Conservation (phyloP, 1,140 invertebrate species). For the Dolichoris vasculosae region DNA sequence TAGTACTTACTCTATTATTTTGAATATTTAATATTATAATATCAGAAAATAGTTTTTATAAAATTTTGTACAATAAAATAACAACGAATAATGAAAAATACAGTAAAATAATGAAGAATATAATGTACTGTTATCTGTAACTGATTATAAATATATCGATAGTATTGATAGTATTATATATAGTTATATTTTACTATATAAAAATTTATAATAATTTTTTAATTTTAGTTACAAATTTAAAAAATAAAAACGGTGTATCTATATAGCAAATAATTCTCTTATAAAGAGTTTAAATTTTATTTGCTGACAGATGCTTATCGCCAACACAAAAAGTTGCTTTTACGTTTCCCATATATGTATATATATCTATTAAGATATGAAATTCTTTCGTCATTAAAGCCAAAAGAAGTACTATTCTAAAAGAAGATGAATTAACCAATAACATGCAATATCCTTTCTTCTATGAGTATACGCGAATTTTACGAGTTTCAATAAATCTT, state of each 20-base stretch:
- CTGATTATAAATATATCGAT: too few relatives aligned
- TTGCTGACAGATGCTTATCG: not conserved
- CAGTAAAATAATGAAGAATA: too few relatives aligned
- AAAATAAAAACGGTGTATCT: not conserved
- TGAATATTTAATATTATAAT: not conserved
- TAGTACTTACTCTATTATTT: not conserved
- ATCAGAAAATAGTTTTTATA: not conserved
- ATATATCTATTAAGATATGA: not conserved
- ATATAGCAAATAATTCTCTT: not conserved
- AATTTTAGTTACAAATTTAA: too few relatives aligned
- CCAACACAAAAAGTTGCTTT: not conserved
- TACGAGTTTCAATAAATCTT: constrained; percentile 9
- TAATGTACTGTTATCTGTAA: too few relatives aligned
- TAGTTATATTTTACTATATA: too few relatives aligned
- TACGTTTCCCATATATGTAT: not conserved
- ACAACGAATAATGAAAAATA: too few relatives aligned
- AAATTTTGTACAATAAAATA: too few relatives aligned
- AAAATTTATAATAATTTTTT: too few relatives aligned
- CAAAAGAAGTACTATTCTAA: not conserved
- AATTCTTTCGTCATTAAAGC: not conserved
- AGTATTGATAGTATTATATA: too few relatives aligned
- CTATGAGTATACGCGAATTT: not conserved
- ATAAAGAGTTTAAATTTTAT: not conserved
- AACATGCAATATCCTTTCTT: not conserved
- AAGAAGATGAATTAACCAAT: not conserved